Evolutionary conservation across 2,888 invertebrate species (phyloP), one percentile per base, ranked within the genome.

Genomic region (Pachymerium ferrugineum): DNA sequence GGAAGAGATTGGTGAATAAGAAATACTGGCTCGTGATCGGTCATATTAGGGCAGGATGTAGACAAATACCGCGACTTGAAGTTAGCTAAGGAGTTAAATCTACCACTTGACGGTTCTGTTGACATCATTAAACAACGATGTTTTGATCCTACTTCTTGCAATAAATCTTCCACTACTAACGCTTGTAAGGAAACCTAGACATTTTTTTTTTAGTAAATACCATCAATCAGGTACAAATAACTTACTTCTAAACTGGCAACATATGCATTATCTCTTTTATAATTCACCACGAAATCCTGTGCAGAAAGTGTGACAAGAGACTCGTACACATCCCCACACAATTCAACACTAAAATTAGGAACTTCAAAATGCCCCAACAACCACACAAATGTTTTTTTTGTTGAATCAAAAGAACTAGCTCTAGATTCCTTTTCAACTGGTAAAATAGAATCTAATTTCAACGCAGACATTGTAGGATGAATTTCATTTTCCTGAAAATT

Each of bases 141-240:
- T 78, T 89, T 89, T 0, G 93, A 91, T 62, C 90, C 90, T 22
- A 88, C 86, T 1, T 90, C 88, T 79, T 91, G 89, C 6, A 92
- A 87, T 3, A 96, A 85, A 83, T 97, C 96, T 82, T 96, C 95
- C 91, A 97, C 93, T 3, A 91, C 86, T 25, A 97, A 87, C 0
- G 95, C 93, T 77, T 92, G 88, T 6, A 97, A 84, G 0, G 92
- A 89, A 14, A 93, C 89, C 86, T 89, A 70, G 19, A 1, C 30
- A 70, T 25, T 68, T 29, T 28, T 10, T 19, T 54, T 6, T 3
- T 8, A 68, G 28, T 28, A 8, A 68, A 22, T 29, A 3, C 22
- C 4, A 1, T 14, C 3, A 16, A 19, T 5, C 10, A n/a, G 22
- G 6, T 10, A 54, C 19, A 8, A 54, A 3, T 54, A 54, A n/a